Percentiles rank a stretch among this genome's conserved stretches.
Evolutionary conservation across 2,113 vertebrate species (phyloP).

Genomic region (Pedionomus torquatus): DNA sequence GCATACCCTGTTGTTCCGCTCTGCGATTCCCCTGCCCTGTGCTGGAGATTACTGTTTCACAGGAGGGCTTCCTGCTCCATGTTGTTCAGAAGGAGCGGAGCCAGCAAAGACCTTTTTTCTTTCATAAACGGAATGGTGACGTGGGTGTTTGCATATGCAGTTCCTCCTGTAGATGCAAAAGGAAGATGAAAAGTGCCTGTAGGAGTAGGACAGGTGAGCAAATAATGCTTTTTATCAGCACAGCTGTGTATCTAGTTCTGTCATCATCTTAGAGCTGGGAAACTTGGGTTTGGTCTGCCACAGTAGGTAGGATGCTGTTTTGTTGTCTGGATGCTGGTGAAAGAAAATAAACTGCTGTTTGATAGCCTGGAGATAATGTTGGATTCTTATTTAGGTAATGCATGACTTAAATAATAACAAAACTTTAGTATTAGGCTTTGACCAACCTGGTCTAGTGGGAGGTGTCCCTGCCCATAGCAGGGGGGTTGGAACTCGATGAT

Average conservation of each 20-base stretch:
- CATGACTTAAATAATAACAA: background rate
- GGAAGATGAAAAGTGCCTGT: background rate
- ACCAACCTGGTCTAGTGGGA: too few relatives aligned
- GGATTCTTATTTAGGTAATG: background rate
- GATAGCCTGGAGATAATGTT: accelerated
- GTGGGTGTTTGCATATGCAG: background rate
- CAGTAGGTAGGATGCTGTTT: background rate
- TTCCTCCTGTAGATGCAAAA: background rate
- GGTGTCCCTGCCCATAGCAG: too few relatives aligned
- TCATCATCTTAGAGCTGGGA: background rate
- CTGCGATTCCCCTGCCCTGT: accelerated
- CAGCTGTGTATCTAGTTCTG: background rate
- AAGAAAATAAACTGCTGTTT: background rate
- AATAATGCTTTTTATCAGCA: background rate
- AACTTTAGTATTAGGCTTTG: too few relatives aligned
- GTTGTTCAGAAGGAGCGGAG: background rate
- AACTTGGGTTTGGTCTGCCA: background rate
- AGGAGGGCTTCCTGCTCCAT: background rate
- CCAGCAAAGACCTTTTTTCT: background rate
- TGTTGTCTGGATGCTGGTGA: background rate
- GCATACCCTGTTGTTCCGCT: accelerated
- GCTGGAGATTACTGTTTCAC: background rate
- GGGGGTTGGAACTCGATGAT: too few relatives aligned
- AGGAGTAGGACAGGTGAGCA: background rate
- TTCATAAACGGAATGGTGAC: background rate